Base-by-base conservation (phyloP, 92 coral and sea anemone species). In the Porites rus region DNA sequence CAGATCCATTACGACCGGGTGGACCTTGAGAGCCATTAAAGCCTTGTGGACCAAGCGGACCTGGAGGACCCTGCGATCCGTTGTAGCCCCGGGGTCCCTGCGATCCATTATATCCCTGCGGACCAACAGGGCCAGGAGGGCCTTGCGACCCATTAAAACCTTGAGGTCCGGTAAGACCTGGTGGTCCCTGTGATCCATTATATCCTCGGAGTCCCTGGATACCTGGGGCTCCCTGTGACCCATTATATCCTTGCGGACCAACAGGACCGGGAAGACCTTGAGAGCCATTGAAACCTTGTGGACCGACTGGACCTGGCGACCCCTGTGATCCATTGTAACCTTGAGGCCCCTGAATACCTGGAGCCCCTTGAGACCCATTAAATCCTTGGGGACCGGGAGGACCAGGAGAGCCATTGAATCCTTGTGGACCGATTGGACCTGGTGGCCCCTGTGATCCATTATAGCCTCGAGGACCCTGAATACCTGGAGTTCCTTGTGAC, bases 161-260 rank as follows among this genome's bases (percentile, higher is more conserved):
- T 67, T 16, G 85, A 1, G n/a, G 67, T 3, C 91, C 91, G 1
- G 60, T 21, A 59, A 28, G 74, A 16, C 81, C 92, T 20, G 71
- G 81, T 16, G 75, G 66, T 10, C 72, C 72, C 25, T 22, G 72
- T 22, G 17, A 31, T 13, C 72, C 72, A 8, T 21, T 22, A 5
- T 24, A 7, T 4, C 72, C 72, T 2, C 12, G 72, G 2, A 11
- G 46, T 10, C 74, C 74, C 17, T 28, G 52, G 28, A 7, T 4
- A 54, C 78, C 72, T 19, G 51, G 84, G 0, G 77, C 72, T 38
- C 92, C 92, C 62, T 69, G 69, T 12, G 91, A 65, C 0, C 91
- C 91, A 76, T 82, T 72, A 18, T 74, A 81, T 10, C 91, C 91
- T 77, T 22, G 46, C 11, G 13, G 11, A 63, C 78, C 71, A 18